These are phyloP conservation scores for Dicyrtomina minuta DNA, from an alignment of 2,888 invertebrate species.

Conservation along the genomic window DNA sequence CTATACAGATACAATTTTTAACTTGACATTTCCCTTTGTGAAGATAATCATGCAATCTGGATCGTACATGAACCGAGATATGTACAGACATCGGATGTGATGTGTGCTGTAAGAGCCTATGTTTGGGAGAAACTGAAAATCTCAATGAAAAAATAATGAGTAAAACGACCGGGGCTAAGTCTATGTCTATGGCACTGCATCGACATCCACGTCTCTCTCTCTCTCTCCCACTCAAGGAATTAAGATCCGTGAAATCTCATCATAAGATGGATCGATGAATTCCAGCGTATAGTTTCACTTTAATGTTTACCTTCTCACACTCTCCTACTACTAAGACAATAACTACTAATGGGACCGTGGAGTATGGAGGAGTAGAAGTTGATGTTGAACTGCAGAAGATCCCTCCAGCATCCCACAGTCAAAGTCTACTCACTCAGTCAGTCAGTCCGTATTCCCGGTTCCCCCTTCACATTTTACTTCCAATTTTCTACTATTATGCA, in stretches of 20 bases:
- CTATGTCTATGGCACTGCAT: no score
- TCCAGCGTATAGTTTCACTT: constrained; percentile 35
- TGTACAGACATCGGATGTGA: no score
- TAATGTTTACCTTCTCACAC: constrained; percentile 45
- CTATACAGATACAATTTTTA: no score
- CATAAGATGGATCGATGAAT: constrained; percentile 46
- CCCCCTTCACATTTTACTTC: constrained; percentile 10
- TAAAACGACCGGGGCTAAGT: no score
- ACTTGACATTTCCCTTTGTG: no score
- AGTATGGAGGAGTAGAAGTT: constrained; percentile 22
- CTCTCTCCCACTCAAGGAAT: constrained; percentile 33
- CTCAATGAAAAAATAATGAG: constrained; percentile 49
- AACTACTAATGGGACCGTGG: constrained; percentile 38
- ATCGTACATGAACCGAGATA: no score
- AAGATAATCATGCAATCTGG: no score
- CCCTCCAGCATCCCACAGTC: background rate
- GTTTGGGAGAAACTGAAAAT: constrained; percentile 11
- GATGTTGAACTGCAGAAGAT: background rate
- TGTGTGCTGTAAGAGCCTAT: no score
- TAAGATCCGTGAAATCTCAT: constrained; percentile 50
- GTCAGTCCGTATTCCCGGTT: background rate
- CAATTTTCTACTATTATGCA: background rate
- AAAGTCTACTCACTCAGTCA: background rate
- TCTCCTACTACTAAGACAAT: constrained; percentile 39
- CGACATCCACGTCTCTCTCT: constrained; percentile 18